Evolutionary conservation across 2,113 vertebrate species (phyloP).

Genomic region (Bos taurus): ARS-UCD2.0 NC_037328.1:118190501-118191000

Average conservation of each 20-base stretch:
- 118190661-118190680: background rate
- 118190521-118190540: background rate
- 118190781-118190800: background rate
- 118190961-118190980: background rate
- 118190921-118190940: background rate
- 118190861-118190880: background rate
- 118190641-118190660: background rate
- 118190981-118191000: background rate
- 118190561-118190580: background rate
- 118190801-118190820: background rate
- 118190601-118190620: background rate
- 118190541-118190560: background rate
- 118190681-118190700: background rate
- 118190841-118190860: background rate
- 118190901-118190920: background rate
- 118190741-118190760: background rate
- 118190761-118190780: background rate
- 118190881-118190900: background rate
- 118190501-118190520: background rate
- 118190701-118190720: background rate
- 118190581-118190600: background rate
- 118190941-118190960: background rate
- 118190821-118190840: background rate
- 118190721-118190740: background rate
- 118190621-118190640: background rate